Base-by-base conservation (phyloP, 2,113 vertebrate genomes). In the Trochalopteron elliotii region DNA sequence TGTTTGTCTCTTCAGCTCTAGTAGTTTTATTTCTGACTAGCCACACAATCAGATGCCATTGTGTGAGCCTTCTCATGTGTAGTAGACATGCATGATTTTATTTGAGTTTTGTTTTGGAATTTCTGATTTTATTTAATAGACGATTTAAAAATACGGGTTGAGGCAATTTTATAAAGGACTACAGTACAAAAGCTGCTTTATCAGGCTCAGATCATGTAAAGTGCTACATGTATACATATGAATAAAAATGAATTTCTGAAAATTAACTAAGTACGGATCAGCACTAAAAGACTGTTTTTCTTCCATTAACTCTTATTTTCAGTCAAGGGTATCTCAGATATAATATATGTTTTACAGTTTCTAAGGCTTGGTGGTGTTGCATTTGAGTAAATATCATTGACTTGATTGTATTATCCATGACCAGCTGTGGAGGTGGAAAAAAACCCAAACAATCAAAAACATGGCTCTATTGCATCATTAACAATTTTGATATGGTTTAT, bases 141-240 rank as follows among this genome's bases (percentile, higher is more conserved):
- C 0, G 1, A 49, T 44, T 67, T 83, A 20, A 61, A 89, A 90
- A 59, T 63, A 50, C 1, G 1, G 0, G 1, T 61, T 57, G 5
- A 74, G 4, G 3, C 3, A 2, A 42, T 49, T 91, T 93, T 60
- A 28, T 65, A 60, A 67, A 82, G 0, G 0, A 33, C 20, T 67
- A 33, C 14, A 64, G 8, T 10, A 24, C 12, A 63, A 61, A 81
- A 87, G 3, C 11, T 56, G 30, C 19, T 45, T 89, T 55, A 33
- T 31, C 24, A 75, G 23, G 8, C 22, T 75, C 16, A 78, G 56
- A n/a, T 37, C 2, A 37, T 52, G 4, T 24, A 3, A 89, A 84
- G 8, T n/a, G 5, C 1, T 63, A 6, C 28, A 64, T 14, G 6
- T 44, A 20, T 44, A 64, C 5, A 10, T 31, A 8, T 5, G 7